A percentile compares a stretch with the other conserved stretches of the same genome.
Evolutionary conservation across 1,140 invertebrate genomes (phyloP).

Genomic region (Helicorthomorpha holstii): DNA sequence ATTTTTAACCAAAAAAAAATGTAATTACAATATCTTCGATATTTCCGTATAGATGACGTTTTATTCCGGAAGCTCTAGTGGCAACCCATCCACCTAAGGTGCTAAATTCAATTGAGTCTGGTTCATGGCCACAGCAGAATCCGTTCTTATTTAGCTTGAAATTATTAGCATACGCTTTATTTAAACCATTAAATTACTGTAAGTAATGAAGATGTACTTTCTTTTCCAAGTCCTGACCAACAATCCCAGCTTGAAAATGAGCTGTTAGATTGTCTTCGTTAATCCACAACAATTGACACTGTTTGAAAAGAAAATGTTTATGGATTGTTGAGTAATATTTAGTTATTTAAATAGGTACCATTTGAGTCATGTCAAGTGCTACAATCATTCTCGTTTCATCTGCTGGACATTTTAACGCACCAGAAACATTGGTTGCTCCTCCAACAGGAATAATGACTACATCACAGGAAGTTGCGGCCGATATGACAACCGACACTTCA

Average conservation of each 20-base stretch:
- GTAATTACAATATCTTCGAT: slow-evolving; percentile 65
- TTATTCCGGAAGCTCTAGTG: slow-evolving; percentile 95
- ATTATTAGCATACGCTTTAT: neutral
- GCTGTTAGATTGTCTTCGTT: slow-evolving; percentile 73
- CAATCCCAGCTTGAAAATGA: slow-evolving; percentile 73
- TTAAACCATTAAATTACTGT: too few species aligned
- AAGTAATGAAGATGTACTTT: slow-evolving; percentile 33
- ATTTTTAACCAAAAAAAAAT: too few species aligned
- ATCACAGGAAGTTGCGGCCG: slow-evolving; percentile 50
- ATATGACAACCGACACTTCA: slow-evolving; percentile 63
- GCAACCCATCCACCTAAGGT: slow-evolving; percentile 94
- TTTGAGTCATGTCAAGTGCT: slow-evolving; percentile 84
- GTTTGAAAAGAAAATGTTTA: slow-evolving; percentile 5
- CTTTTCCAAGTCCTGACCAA: slow-evolving; percentile 82
- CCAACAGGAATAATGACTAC: slow-evolving; percentile 89
- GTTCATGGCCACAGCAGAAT: slow-evolving; percentile 79
- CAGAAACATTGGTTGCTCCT: slow-evolving; percentile 89
- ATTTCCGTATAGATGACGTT: slow-evolving; percentile 96
- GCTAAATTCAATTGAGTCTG: slow-evolving; percentile 95
- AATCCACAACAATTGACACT: slow-evolving; percentile 80
- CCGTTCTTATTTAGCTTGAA: slow-evolving; percentile 26
- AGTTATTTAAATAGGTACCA: too few species aligned
- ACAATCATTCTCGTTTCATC: slow-evolving; percentile 69
- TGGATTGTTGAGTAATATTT: too few species aligned
- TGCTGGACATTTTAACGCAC: slow-evolving; percentile 67